These are phyloP conservation scores for Telmatherina bonti DNA, from an alignment of 2,797 vertebrate genomes.

Conservation along the genomic window DNA sequence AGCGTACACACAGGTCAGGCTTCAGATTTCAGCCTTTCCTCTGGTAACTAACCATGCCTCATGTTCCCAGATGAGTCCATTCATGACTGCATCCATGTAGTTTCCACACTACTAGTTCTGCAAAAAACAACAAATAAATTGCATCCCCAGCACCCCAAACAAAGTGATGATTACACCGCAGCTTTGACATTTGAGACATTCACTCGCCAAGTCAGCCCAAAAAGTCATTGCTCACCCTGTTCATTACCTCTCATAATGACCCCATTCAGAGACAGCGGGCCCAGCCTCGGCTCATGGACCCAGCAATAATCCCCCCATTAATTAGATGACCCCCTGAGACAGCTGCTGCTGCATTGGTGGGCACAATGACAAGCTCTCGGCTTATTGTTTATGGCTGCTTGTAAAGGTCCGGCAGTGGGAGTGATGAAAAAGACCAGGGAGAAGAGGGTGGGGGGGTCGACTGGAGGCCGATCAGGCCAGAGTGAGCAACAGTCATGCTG, in stretches of 20 bases:
- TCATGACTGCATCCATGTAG: constrained; percentile 49
- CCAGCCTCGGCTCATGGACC: constrained; percentile 65
- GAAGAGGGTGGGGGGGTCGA: constrained; percentile 10
- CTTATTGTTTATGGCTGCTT: constrained; percentile 72
- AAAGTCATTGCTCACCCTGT: constrained; percentile 73
- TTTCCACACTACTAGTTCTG: constrained; percentile 55
- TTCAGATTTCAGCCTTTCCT: constrained; percentile 18
- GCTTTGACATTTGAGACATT: constrained; percentile 70
- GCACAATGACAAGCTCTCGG: constrained; percentile 66
- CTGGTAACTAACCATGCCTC: neutral
- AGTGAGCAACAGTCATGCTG: constrained; percentile 17
- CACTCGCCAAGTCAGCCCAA: constrained; percentile 61
- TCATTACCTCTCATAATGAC: constrained; percentile 77
- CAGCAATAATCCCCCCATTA: constrained; percentile 75
- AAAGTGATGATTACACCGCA: constrained; percentile 69
- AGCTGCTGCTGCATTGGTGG: constrained; percentile 52
- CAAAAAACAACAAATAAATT: constrained; percentile 62
- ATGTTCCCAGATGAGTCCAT: constrained; percentile 32
- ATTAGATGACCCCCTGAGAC: constrained; percentile 76
- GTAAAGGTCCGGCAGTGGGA: constrained; percentile 60
- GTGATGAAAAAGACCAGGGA: constrained; percentile 44
- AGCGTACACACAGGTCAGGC: neutral
- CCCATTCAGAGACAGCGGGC: constrained; percentile 64
- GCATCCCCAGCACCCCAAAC: constrained; percentile 50
- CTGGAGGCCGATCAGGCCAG: constrained; percentile 45